Evolutionary conservation across 2,113 vertebrate species (phyloP).

Genomic region (Lanius ludovicianus): DNA sequence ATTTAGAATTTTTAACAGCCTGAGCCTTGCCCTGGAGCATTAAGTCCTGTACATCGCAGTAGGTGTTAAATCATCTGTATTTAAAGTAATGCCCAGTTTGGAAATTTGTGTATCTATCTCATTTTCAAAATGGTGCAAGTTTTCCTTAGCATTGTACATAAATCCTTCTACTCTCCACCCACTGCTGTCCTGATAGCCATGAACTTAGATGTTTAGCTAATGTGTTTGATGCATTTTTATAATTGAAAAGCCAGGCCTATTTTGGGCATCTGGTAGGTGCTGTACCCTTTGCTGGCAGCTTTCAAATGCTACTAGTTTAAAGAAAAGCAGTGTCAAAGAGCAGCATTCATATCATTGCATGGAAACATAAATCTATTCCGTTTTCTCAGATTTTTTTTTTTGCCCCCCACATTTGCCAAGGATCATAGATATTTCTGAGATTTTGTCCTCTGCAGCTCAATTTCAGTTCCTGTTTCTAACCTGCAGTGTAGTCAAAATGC

Average conservation of each 20-base stretch:
- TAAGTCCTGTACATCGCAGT: background rate
- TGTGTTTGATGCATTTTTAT: slow-evolving; percentile 36
- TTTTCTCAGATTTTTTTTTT: background rate
- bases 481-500: slow-evolving; percentile 7
- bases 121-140: slow-evolving; percentile 13
- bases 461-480: slow-evolving; percentile 21
- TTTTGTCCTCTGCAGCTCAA: background rate
- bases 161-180: slow-evolving; percentile 11
- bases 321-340: slow-evolving; percentile 7
- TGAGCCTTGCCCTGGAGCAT: background rate
- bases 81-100: slow-evolving; percentile 9
- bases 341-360: background rate
- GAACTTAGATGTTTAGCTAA: slow-evolving; percentile 15
- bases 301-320: background rate
- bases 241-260: slow-evolving; percentile 46
- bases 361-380: background rate
- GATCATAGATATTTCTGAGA: background rate
- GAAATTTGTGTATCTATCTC: slow-evolving; percentile 14
- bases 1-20: background rate
- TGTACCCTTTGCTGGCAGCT: slow-evolving; percentile 11
- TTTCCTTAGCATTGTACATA: slow-evolving; percentile 6
- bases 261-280: slow-evolving; percentile 28
- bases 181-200: background rate
- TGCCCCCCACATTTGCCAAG: background rate
- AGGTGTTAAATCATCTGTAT: slow-evolving; percentile 25